phyloP scores from a whole-genome alignment of 2,888 invertebrate species.

The Dryocosmus kuriphilus region DNA sequence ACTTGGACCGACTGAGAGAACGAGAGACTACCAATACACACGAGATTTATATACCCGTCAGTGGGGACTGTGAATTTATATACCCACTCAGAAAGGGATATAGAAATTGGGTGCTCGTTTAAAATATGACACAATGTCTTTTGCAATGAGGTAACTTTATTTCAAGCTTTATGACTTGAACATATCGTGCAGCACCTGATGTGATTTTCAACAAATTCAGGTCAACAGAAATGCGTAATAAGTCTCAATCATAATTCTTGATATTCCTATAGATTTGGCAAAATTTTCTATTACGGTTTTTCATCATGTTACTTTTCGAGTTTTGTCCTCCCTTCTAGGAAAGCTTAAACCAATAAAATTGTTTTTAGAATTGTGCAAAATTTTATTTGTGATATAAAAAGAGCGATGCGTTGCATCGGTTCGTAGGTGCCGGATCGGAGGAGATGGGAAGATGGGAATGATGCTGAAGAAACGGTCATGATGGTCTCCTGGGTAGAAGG shows the following conservation, averaged over 20 bases:
- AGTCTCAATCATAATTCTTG: too few species aligned
- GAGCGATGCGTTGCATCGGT: not conserved
- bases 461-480: conserved; percentile 64
- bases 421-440: conserved; percentile 44
- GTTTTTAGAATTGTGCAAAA: not conserved
- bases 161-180: not conserved
- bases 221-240: too few species aligned
- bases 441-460: conserved; percentile 51
- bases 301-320: too few species aligned
- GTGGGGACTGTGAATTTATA: not conserved
- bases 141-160: not conserved
- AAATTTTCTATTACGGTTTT: too few species aligned
- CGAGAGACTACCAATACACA: not conserved
- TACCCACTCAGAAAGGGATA: not conserved
- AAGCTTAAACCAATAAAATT: not conserved
- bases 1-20: not conserved
- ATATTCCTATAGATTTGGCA: too few species aligned
- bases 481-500: conserved; percentile 62
- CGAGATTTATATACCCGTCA: conserved; percentile 13
- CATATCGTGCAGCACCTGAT: not conserved
- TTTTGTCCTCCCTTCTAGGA: too few species aligned
- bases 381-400: not conserved
- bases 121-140: conserved; percentile 4
- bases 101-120: not conserved
- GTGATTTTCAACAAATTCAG: not conserved